Evolutionary conservation across 2,797 vertebrate species (phyloP).

Genomic region (Gobio occitaniae): DNA sequence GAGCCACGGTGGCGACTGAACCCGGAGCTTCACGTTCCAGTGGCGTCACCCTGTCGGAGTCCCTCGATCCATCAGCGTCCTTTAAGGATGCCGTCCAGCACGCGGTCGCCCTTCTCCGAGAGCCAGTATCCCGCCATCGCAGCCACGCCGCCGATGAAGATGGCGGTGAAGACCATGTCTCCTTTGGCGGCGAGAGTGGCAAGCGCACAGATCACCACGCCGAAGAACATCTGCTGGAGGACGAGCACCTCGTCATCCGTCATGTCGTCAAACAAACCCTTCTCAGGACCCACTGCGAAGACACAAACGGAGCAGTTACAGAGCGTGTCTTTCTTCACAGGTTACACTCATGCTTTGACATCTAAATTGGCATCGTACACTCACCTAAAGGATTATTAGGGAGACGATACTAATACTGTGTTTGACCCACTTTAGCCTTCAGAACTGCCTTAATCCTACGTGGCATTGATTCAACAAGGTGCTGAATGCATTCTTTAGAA

Average conservation of each 20-base stretch:
- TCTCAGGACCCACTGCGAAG: constrained; percentile 81
- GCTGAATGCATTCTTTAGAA: no score
- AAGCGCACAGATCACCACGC: constrained; percentile 92
- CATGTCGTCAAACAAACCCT: constrained; percentile 94
- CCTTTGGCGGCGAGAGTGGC: constrained; percentile 96
- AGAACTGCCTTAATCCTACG: no score
- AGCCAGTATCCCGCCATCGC: constrained; percentile 99
- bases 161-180: constrained; percentile 98
- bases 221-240: constrained; percentile 99
- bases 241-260: constrained; percentile 96
- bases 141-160: constrained; percentile 94
- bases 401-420: no score
- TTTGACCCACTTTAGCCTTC: no score
- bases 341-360: no score
- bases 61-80: constrained; percentile 81
- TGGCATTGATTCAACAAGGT: no score
- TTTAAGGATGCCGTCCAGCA: constrained; percentile 94
- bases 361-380: no score
- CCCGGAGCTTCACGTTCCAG: constrained; percentile 48
- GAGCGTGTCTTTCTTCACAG: neutral
- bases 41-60: neutral
- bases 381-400: no score
- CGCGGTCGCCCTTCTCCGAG: constrained; percentile 92
- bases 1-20: constrained; percentile 42
- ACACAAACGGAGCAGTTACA: neutral